phyloP scores from a whole-genome alignment of 2,797 vertebrate genomes.

The Muscicapa striata region DNA sequence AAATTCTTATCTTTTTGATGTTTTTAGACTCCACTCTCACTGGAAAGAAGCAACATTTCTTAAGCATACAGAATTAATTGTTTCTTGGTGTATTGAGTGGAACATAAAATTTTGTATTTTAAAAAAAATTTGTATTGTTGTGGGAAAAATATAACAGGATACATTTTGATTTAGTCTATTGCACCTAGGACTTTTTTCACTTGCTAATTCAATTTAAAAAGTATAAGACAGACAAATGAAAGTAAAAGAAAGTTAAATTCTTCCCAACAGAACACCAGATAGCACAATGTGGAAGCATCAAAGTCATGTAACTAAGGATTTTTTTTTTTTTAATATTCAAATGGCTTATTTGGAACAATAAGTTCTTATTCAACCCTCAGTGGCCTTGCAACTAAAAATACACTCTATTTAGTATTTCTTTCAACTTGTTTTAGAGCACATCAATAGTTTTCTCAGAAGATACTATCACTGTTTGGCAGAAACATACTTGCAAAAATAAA shows the following conservation, averaged over 20 bases:
- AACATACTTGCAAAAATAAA: conserved; percentile 65
- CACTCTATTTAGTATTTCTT: neutral
- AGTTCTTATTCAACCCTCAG: neutral
- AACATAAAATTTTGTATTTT: neutral
- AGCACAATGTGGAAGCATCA: neutral
- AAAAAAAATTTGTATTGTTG: neutral
- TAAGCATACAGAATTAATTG: neutral
- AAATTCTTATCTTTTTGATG: neutral
- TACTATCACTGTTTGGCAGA: conserved; percentile 63
- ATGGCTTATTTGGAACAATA: conserved; percentile 1
- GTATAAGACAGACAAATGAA: neutral
- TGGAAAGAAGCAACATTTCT: neutral
- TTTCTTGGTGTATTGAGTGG: neutral
- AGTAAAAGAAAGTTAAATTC: neutral
- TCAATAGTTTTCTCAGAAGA: conserved; percentile 68
- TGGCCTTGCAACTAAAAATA: conserved; percentile 30
- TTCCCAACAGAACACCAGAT: neutral
- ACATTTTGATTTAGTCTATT: neutral
- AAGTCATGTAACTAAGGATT: neutral
- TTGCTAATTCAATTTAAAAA: neutral
- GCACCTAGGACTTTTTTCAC: neutral
- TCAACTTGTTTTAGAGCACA: conserved; percentile 35
- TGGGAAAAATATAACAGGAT: neutral
- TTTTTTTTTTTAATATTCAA: neutral
- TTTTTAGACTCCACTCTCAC: neutral